Evolutionary conservation across 2,113 vertebrate genomes (phyloP).

Genomic region (Gila orcuttii): DNA sequence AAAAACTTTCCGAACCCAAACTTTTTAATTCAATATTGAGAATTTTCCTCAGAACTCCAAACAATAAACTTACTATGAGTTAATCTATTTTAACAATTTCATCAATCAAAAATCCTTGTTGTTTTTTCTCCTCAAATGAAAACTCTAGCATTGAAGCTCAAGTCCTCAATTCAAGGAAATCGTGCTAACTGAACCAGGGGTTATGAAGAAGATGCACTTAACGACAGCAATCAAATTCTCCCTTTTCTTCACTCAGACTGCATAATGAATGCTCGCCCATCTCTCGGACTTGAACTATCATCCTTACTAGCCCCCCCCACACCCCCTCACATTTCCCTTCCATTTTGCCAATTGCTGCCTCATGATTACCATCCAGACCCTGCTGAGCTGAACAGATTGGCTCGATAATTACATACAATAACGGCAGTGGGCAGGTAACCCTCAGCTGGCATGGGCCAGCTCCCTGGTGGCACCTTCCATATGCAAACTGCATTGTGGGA

Average conservation of each 20-base stretch:
- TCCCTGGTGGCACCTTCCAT: slow-evolving; percentile 92
- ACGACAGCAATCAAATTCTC: slow-evolving; percentile 63
- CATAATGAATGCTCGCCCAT: slow-evolving; percentile 63
- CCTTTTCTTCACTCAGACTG: slow-evolving; percentile 54
- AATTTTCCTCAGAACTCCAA: slow-evolving; percentile 17
- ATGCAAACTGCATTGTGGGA: slow-evolving; percentile 88
- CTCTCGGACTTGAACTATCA: slow-evolving; percentile 67
- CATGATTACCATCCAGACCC: slow-evolving; percentile 91
- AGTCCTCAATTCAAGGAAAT: slow-evolving; percentile 43
- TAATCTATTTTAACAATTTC: slow-evolving; percentile 43
- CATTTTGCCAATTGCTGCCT: slow-evolving; percentile 89
- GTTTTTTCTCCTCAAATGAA: neutral
- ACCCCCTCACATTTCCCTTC: slow-evolving; percentile 63
- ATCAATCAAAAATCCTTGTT: slow-evolving; percentile 36
- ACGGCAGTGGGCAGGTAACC: slow-evolving; percentile 92
- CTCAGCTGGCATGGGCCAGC: slow-evolving; percentile 88
- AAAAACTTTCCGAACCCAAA: neutral
- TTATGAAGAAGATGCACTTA: slow-evolving; percentile 59
- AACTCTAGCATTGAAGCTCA: slow-evolving; percentile 37
- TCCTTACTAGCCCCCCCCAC: slow-evolving; percentile 32
- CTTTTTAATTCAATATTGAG: slow-evolving; percentile 10
- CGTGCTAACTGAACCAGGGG: slow-evolving; percentile 41
- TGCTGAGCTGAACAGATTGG: slow-evolving; percentile 99
- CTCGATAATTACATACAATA: slow-evolving; percentile 98
- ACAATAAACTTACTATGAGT: slow-evolving; percentile 34